Conservation (phyloP, 2,113 vertebrate genomes). For the Coracopsis vasa region DNA sequence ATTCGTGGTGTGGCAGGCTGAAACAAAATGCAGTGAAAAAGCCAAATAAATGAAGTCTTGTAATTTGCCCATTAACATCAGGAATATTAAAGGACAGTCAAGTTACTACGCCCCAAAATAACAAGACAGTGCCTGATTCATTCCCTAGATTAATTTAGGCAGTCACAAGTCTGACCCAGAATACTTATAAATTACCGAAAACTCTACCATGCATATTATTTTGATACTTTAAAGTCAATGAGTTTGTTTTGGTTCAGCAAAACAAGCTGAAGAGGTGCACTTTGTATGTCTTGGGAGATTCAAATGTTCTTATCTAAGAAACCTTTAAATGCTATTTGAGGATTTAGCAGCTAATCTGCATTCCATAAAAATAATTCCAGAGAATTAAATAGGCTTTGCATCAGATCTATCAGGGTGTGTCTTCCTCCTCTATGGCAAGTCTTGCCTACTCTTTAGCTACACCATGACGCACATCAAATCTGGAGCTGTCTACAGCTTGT, state of each 20-base stretch:
- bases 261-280: neutral
- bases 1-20: neutral
- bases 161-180: neutral
- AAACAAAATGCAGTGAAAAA: neutral
- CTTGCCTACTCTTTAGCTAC: neutral
- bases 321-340: constrained; percentile 10
- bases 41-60: neutral
- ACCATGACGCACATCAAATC: neutral
- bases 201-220: neutral
- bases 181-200: neutral
- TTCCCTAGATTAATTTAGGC: neutral
- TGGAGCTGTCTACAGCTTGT: neutral
- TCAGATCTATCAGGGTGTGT: neutral
- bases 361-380: constrained; percentile 28
- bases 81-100: neutral
- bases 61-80: neutral
- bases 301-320: neutral
- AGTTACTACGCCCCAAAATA: neutral
- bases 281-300: neutral
- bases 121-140: neutral
- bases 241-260: neutral
- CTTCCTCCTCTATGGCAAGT: neutral
- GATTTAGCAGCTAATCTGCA: constrained; percentile 7
- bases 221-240: neutral
- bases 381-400: constrained; percentile 15